These are phyloP conservation scores for Euzetes globulus DNA, from an alignment of 2,888 invertebrate genomes.

Conservation along the genomic window DNA sequence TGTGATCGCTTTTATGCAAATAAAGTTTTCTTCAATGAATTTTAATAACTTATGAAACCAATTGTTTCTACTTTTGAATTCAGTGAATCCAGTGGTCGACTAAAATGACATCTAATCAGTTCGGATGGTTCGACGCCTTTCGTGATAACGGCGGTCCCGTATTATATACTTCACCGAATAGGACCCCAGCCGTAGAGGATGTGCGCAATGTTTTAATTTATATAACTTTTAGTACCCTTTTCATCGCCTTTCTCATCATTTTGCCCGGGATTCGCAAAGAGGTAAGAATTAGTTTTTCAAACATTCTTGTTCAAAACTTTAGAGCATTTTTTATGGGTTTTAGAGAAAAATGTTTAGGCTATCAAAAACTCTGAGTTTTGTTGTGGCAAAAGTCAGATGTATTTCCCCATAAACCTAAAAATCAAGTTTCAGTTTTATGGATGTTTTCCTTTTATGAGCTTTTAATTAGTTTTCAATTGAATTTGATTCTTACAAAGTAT, in stretches of 20 bases:
- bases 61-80: not conserved
- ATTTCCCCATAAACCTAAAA: too few species aligned
- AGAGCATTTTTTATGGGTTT: too few species aligned
- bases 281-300: slow-evolving; percentile 43
- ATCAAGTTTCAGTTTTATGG: too few species aligned
- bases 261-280: slow-evolving; percentile 66
- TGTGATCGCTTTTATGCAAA: not conserved
- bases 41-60: slow-evolving; percentile 1
- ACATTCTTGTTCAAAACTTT: too few species aligned
- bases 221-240: slow-evolving; percentile 79
- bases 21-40: not conserved
- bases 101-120: slow-evolving; percentile 4
- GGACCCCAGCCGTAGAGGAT: slow-evolving; percentile 91
- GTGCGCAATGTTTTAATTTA: slow-evolving; percentile 75
- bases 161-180: slow-evolving; percentile 85
- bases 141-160: slow-evolving; percentile 94
- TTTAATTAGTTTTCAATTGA: too few species aligned
- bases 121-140: slow-evolving; percentile 84
- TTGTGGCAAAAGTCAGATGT: too few species aligned
- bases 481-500: too few species aligned
- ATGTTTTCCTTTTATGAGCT: too few species aligned
- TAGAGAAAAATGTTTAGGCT: too few species aligned
- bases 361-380: too few species aligned
- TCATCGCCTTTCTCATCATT: slow-evolving; percentile 87
- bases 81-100: not conserved